Base-by-base conservation (phyloP, 2,113 vertebrate genomes). In the Megaleporinus macrocephalus region DNA sequence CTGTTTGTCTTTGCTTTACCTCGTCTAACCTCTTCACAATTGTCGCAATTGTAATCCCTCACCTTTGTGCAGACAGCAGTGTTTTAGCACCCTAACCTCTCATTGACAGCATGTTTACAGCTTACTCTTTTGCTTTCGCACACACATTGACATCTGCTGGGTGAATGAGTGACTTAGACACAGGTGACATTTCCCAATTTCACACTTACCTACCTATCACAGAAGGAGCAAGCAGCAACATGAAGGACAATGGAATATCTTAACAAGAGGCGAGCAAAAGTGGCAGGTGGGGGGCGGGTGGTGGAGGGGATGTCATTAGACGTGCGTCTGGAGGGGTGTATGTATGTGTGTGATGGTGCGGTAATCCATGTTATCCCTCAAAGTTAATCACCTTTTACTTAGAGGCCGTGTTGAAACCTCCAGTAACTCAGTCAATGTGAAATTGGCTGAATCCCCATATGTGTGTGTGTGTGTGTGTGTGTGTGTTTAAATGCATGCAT, bases 131-230 rank as follows among this genome's bases (percentile, higher is more conserved):
- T 41, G 27, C 63, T 61, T 29, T 82, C 74, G 41, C 26, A 55
- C 68, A 66, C 75, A 69, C 71, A 79, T 14, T 80, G 63, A 12
- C 78, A 49, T 63, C 69, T 16, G 44, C 79, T 77, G 69, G 72
- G 69, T 73, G 68, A 84, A 81, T 47, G 76, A 82, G 55, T 79
- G 53, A 71, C 75, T 76, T 79, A 72, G 76, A 82, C 79, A 70
- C 80, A 76, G 82, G 62, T 84, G 82, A 78, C 82, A 87, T 84
- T 84, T 87, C 80, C 68, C 82, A 84, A 87, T 87, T 84, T 87
- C 79, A 87, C 79, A 84, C 83, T 87, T 76, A 78, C 82, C 79
- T 73, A 73, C 78, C 82, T 79, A 73, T 79, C 62, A 69, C 72
- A 76, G 44, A 81, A 82, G 55, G 62, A 76, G 55, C 33, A 53